phyloP scores from a whole-genome alignment of 2,113 vertebrate species.

The Ochotona princeps region DNA sequence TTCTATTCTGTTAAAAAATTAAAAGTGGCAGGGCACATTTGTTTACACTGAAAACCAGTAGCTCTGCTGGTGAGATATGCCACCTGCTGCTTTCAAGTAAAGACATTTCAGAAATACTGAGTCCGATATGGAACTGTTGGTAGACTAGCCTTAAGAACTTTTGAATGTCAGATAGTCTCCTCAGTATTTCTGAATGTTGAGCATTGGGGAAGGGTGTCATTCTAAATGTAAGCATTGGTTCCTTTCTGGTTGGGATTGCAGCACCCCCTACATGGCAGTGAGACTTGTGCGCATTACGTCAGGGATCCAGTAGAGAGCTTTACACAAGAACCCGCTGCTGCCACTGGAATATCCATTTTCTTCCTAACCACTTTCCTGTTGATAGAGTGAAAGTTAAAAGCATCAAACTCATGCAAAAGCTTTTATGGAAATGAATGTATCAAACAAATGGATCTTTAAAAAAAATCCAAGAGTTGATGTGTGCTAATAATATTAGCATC shows the following conservation, averaged over 20 bases:
- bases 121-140: background rate
- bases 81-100: background rate
- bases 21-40: background rate
- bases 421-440: conserved; percentile 78
- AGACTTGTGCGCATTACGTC: background rate
- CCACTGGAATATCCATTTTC: conserved; percentile 57
- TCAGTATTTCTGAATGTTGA: background rate
- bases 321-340: background rate
- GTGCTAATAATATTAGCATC: conserved; percentile 70
- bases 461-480: conserved; percentile 47
- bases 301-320: background rate
- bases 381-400: conserved; percentile 65
- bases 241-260: background rate
- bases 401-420: conserved; percentile 41
- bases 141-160: background rate
- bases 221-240: background rate
- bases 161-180: background rate
- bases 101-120: background rate
- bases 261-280: background rate
- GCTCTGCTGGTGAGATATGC: background rate
- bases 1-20: background rate
- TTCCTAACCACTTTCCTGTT: conserved; percentile 58
- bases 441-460: conserved; percentile 66
- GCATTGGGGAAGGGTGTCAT: background rate
- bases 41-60: conserved; percentile 18